Evolutionary conservation across 2,797 vertebrate genomes (phyloP).

Genomic region (Trachurus trachurus): DNA sequence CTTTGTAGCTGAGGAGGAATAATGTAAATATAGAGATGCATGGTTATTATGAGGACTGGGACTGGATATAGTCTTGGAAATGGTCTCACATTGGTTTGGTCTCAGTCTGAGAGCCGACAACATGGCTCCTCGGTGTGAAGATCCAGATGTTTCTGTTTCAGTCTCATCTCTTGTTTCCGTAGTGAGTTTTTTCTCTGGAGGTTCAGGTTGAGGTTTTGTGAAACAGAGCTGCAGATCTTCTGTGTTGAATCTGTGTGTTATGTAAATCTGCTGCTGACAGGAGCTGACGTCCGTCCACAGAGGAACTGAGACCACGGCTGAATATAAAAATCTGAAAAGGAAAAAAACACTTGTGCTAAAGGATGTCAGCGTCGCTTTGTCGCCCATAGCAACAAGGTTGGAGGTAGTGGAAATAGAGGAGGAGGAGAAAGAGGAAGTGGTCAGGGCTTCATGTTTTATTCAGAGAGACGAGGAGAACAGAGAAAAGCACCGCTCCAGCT

Average conservation of each 20-base stretch:
- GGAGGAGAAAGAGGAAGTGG: not conserved
- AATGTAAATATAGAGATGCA: no score
- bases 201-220: not conserved
- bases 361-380: not conserved
- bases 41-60: no score
- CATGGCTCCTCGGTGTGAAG: not conserved
- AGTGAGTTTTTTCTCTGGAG: not conserved
- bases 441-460: constrained; percentile 62
- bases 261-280: not conserved
- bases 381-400: constrained; percentile 12
- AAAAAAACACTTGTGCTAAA: not conserved
- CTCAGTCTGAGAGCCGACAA: no score
- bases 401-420: not conserved
- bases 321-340: not conserved
- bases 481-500: constrained; percentile 49
- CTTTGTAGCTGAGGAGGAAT: no score
- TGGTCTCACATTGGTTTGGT: no score
- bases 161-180: not conserved
- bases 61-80: no score
- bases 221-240: not conserved
- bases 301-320: not conserved
- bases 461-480: constrained; percentile 38
- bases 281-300: not conserved
- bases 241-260: no score
- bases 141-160: not conserved